These are phyloP conservation scores for Zaprionus capensis DNA, from an alignment of 1,140 invertebrate species.

Conservation along the genomic window DNA sequence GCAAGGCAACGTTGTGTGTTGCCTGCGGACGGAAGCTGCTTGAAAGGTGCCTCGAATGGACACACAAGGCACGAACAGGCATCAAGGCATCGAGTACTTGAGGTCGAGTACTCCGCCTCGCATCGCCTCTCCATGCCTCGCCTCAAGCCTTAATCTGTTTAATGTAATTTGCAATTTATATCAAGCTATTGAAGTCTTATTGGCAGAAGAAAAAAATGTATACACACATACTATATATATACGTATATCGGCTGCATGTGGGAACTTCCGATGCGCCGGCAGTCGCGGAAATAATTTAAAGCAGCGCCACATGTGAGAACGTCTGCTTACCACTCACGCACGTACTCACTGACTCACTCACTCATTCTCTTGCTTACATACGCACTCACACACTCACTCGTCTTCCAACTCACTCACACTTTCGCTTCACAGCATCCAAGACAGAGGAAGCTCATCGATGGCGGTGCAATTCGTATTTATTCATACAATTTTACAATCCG, in stretches of 20 bases:
- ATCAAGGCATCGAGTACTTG: background rate
- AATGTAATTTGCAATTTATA: slow-evolving; percentile 83
- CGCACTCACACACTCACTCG: background rate
- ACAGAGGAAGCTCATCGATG: slow-evolving; percentile 55
- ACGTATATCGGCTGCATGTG: background rate
- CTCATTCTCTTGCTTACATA: background rate
- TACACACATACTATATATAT: background rate
- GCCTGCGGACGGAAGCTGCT: slow-evolving; percentile 9
- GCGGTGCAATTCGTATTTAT: slow-evolving; percentile 63
- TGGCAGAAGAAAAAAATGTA: slow-evolving; percentile 17
- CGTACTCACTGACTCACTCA: slow-evolving; percentile 3
- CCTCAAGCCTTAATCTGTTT: slow-evolving; percentile 69
- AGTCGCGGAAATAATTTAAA: slow-evolving; percentile 61
- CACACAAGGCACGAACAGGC: background rate
- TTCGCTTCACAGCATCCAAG: background rate
- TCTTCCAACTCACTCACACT: background rate
- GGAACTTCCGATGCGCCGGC: slow-evolving; percentile 51
- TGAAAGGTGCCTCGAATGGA: slow-evolving; percentile 8
- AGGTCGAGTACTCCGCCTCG: background rate
- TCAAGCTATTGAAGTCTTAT: slow-evolving; percentile 78
- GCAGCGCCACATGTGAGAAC: slow-evolving; percentile 18
- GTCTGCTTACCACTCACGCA: background rate
- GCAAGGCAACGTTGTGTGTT: slow-evolving; percentile 1
- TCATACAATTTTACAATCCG: slow-evolving; percentile 44
- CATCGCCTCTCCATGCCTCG: background rate